A percentile compares a stretch with the other conserved stretches of the same genome.
These are phyloP conservation scores for Corydoras maculifer DNA, from an alignment of 2,113 vertebrate genomes.

Conservation along the genomic window DNA sequence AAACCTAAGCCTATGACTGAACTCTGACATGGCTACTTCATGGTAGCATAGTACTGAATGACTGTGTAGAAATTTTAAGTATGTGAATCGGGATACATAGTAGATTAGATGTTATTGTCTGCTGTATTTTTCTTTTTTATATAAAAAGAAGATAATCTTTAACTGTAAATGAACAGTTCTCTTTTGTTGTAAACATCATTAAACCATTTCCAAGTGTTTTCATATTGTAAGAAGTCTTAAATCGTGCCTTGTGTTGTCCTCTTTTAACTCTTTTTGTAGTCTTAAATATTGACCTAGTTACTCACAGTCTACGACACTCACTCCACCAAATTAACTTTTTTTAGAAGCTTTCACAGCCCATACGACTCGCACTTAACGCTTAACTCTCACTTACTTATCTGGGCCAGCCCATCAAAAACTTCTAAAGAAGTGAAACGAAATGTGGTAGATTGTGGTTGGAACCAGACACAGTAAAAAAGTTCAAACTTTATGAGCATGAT, in stretches of 20 bases:
- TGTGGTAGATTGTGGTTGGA: too few species aligned
- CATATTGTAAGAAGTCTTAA: constrained; percentile 59
- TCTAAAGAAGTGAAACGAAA: too few species aligned
- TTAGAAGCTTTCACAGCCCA: too few species aligned
- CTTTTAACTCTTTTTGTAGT: neutral
- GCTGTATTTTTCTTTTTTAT: constrained; percentile 89
- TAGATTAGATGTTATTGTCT: constrained; percentile 98
- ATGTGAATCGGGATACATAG: constrained; percentile 93
- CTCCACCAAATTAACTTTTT: too few species aligned
- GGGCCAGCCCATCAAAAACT: too few species aligned
- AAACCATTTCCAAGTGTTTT: constrained; percentile 99
- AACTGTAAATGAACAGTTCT: constrained; percentile 98
- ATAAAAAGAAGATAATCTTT: constrained; percentile 85
- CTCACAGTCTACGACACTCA: too few species aligned
- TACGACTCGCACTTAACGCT: too few species aligned
- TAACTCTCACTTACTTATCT: too few species aligned
- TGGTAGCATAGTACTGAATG: constrained; percentile 73
- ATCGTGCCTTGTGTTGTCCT: constrained; percentile 28
- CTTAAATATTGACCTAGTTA: too few species aligned
- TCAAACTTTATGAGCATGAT: too few species aligned
- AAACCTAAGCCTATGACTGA: constrained; percentile 74
- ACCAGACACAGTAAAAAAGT: too few species aligned
- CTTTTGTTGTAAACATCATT: constrained; percentile 99
- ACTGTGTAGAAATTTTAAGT: constrained; percentile 81
- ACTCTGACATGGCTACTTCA: constrained; percentile 54